These are phyloP conservation scores for Eurytoma californica DNA, from an alignment of 2,888 invertebrate species.

Conservation along the genomic window DNA sequence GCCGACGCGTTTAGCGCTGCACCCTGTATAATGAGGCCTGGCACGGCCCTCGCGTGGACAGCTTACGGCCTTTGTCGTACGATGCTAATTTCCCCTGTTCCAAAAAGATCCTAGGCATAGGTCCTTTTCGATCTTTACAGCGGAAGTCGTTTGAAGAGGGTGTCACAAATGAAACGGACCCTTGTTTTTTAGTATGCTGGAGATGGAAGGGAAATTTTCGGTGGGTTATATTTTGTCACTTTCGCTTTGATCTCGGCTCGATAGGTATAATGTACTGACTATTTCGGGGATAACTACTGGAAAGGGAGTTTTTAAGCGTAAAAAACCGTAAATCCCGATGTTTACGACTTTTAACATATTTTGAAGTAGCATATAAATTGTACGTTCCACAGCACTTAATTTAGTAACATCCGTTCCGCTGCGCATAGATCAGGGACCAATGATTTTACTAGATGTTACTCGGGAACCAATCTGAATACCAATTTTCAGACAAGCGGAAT, in stretches of 20 bases:
- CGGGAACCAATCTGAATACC: too few relatives aligned
- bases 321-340: too few relatives aligned
- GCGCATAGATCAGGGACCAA: too few relatives aligned
- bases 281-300: too few relatives aligned
- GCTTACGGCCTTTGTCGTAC: not conserved
- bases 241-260: constrained; percentile 6
- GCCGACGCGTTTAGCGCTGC: not conserved
- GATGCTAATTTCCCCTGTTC: constrained; percentile 42
- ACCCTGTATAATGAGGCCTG: not conserved
- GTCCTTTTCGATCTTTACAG: not conserved
- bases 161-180: constrained; percentile 44
- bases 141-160: constrained; percentile 37
- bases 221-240: constrained; percentile 16
- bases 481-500: too few relatives aligned
- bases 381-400: too few relatives aligned
- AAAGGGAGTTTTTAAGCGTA: too few relatives aligned
- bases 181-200: constrained; percentile 27
- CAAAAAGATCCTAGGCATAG: not conserved
- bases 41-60: not conserved
- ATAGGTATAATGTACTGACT: too few relatives aligned
- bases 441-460: too few relatives aligned
- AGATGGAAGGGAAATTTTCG: not conserved
- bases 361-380: too few relatives aligned
- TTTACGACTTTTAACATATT: too few relatives aligned
- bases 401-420: too few relatives aligned